Base-by-base conservation (phyloP, 2,888 invertebrate genomes). In the Volucella inanis region DNA sequence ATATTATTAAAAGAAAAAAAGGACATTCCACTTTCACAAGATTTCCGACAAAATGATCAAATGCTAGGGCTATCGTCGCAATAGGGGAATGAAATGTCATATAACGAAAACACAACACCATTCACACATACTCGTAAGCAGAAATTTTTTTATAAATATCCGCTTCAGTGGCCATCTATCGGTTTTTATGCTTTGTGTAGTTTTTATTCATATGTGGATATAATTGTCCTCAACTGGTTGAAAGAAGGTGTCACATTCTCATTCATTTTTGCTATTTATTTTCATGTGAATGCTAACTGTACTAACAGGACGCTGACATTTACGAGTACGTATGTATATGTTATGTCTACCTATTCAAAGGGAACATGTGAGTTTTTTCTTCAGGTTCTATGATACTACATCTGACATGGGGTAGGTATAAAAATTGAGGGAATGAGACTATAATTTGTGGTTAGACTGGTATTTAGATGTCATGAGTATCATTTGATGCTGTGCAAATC, bases 201-300 rank as follows among this genome's bases (percentile, higher is more conserved):
- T 64, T 82, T 65, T 68, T 65, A 61, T 76, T 80, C 76, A 38
- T 72, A 31, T 31, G 6, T 31, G 6, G 6, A 31, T 6, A 54
- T 81, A 81, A 85, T 85, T 85, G 85, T 80, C 85, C 52, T 85
- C 81, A 85, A 85, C 80, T 71, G 81, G 76, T 85, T 85, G 85
- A 85, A 76, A 85, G 85, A 84, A 85, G 85, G 85, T 85, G 85
- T 85, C 85, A 85, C 81, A 76, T 85, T 80, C 38, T 76, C 76
- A 72, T 85, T 70, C 50, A 85, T 72, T 62, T 76, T 85, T 76
- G 47, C 81, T 67, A 61, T 80, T 85, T 65, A 80, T 84, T 80
- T 71, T 41, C 80, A 84, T 84, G 71, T 57, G 76, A 76, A 81
- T 85, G 80, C 81, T 76, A 85, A 76, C 83, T 78, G 55, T 65